Base-by-base conservation (phyloP, 1,140 invertebrate species). In the Caenorhabditis brenneri region DNA sequence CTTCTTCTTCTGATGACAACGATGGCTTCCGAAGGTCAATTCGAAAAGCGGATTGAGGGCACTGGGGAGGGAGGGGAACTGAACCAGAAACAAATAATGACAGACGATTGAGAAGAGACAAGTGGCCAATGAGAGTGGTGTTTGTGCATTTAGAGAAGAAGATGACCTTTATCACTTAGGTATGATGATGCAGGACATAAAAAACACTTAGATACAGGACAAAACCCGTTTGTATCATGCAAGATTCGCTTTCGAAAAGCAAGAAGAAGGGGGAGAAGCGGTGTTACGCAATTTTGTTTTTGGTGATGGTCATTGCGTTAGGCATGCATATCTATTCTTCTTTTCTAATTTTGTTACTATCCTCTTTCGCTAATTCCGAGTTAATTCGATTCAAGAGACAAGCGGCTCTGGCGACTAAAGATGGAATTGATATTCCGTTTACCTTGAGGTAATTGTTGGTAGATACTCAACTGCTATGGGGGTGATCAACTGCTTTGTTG, bases 291-390 rank as follows among this genome's bases (percentile, higher is more conserved):
- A 74, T 74, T 74, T 36, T 22, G 65, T 42, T 46, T 74, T 36
- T 65, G 31, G 58, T 74, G 36, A 36, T 7, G 15, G 12, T 36
- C 22, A n/a, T 22, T 58, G 33, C 98, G 33, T 33, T 65, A n/a
- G 48, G 15, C n/a, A n/a, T 19, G 15, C n/a, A 51, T 51, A 19
- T 51, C 42, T 46, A 46, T 46, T 51, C 49, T 51, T 51, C n/a
- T 1, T n/a, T n/a, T 58, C 65, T 74, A 24, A 42, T 49, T 48
- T 82, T 69, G 1, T 19, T 74, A 29, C 19, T 82, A 19, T 24
- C 51, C 19, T 24, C 24, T 24, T 33, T 24, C 15, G 22, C 36
- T 24, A 36, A 82, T 82, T 36, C 33, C n/a, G 81, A 58, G 31
- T 65, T 80, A 1, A 49, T 49, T 24, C 58, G 81, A 24, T 16